Base-by-base conservation (phyloP, 2,113 vertebrate genomes). In the Trematomus loennbergii region DNA sequence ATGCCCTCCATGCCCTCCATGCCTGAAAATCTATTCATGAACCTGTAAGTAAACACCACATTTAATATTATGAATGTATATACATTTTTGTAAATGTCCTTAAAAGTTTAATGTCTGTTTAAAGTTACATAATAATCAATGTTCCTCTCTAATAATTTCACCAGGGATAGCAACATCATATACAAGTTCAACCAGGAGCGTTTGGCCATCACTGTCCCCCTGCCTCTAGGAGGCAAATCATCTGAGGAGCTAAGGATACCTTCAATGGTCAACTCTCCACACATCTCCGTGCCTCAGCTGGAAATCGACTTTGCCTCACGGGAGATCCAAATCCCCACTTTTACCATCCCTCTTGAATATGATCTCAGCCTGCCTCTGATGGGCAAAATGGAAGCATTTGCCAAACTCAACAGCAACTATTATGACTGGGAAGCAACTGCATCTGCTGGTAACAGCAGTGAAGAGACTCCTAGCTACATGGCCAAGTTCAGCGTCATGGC, bases 1-100 rank as follows among this genome's bases (percentile, higher is more conserved):
- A 88, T 96, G 20, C 94, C 96, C 73, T 64, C 94, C 15, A 88
- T 96, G n/a, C 94, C 96, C 73, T 64, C 94, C 15, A 86, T 97
- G 75, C 97, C 97, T 71, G 96, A 98, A 80, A 95, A 95, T 60
- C 85, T 99, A 17, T 98, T 97, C 92, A 93, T 97, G 88, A 96
- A 96, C 89, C 93, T 96, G 97, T 98, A 95, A 86, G 91, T 75
- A 59, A 69, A 78, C 52, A 17, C 59, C 15, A 66, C 15, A 13
- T 36, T n/a, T 18, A 63, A 17, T 45, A 13, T 22, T 15, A 36
- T 40, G 8, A 40, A 59, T 16, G 10, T 69, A 5, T 6, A 29
- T 53, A 9, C 17, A 53, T 62, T 43, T 20, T 59, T 9, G 22
- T 2, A 49, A 65, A 43, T 75, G 18, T 33, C 60, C 12, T 45